A percentile compares a stretch with the other conserved stretches of the same genome.
Conservation (phyloP, 1,140 invertebrate genomes). For the Watersipora subatra region DNA sequence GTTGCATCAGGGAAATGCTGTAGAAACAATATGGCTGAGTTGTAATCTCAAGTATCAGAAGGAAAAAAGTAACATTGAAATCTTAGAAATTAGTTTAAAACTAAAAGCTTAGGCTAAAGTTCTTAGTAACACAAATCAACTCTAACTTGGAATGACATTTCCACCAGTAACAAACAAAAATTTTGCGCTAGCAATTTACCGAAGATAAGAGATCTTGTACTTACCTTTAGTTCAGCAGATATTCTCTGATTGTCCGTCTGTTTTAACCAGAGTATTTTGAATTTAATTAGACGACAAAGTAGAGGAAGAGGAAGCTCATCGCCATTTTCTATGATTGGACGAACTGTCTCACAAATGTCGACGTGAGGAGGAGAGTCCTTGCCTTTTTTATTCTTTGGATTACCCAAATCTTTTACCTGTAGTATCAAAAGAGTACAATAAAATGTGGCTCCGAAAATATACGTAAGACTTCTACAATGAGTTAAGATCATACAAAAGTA, state of each 20-base stretch:
- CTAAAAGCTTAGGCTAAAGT: no score
- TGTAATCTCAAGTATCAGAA: no score
- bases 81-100: no score
- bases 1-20: no score
- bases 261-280: constrained; percentile 29
- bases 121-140: no score
- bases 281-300: constrained; percentile 34
- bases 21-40: no score
- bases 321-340: constrained; percentile 26
- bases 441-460: background rate
- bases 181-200: no score
- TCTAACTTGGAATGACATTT: no score
- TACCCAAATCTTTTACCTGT: constrained; percentile 31
- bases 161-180: no score
- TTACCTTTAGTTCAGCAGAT: constrained; percentile 29
- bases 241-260: constrained; percentile 25
- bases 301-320: constrained; percentile 30
- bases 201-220: no score
- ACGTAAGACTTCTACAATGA: background rate
- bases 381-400: constrained; percentile 33
- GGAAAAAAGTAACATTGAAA: no score
- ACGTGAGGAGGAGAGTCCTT: constrained; percentile 28
- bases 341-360: constrained; percentile 35
- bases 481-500: background rate
- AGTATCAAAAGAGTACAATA: background rate